Conservation (phyloP, 2,113 vertebrate genomes). For the Menidia beryllina region DNA sequence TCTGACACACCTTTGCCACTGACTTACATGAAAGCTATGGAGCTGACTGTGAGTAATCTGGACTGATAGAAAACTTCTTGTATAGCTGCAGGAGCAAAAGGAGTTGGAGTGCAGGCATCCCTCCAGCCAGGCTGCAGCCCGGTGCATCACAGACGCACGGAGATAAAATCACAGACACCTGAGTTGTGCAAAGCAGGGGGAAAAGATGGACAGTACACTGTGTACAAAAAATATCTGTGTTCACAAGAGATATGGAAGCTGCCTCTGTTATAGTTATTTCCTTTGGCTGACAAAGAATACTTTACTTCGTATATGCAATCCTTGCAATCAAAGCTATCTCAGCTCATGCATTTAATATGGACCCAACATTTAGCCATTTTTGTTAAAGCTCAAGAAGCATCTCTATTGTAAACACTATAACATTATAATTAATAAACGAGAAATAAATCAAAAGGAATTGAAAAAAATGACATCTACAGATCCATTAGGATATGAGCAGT, state of each 20-base stretch:
- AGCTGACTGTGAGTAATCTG: constrained; percentile 61
- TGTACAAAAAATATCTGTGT: constrained; percentile 11
- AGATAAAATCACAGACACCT: constrained; percentile 51
- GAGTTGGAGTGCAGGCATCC: constrained; percentile 48
- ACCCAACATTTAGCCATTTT: not conserved
- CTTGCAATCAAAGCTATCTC: not conserved
- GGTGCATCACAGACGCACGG: constrained; percentile 29
- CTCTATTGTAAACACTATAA: not conserved
- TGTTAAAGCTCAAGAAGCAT: constrained; percentile 12
- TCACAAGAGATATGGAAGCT: not conserved
- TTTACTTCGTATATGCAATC: not conserved
- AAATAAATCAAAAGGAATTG: constrained; percentile 10
- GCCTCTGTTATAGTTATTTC: not conserved
- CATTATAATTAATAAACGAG: not conserved
- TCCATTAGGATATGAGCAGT: constrained; percentile 61
- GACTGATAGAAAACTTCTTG: constrained; percentile 54
- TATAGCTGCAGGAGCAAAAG: constrained; percentile 46
- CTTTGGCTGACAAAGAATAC: not conserved
- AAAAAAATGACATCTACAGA: constrained; percentile 39
- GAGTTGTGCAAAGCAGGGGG: constrained; percentile 22
- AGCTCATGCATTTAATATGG: not conserved
- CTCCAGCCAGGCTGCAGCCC: constrained; percentile 22
- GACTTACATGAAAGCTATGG: constrained; percentile 74
- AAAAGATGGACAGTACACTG: constrained; percentile 22
- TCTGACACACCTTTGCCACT: constrained; percentile 55